phyloP scores from a whole-genome alignment of 2,888 invertebrate species.

The Cataglyphis livida region DNA sequence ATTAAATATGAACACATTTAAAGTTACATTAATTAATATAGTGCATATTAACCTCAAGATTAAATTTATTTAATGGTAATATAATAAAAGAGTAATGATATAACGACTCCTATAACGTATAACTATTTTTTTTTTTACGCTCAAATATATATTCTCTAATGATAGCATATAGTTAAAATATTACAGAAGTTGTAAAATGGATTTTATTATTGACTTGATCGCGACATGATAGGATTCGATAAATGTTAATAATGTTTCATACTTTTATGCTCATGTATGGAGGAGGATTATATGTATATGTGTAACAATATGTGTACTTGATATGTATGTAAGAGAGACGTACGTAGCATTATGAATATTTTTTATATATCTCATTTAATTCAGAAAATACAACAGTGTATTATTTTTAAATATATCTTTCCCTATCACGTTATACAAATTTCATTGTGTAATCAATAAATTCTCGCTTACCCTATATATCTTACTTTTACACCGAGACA shows the following conservation, averaged over 20 bases:
- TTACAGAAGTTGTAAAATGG: not conserved
- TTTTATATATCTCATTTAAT: constrained; percentile 54
- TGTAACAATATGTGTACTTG: constrained; percentile 47
- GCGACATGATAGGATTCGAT: not conserved
- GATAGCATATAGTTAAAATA: constrained; percentile 15
- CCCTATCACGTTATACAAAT: constrained; percentile 47
- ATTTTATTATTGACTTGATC: not conserved
- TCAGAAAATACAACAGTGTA: constrained; percentile 7
- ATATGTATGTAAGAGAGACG: constrained; percentile 34
- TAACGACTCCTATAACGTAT: not conserved
- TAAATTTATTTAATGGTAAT: not conserved
- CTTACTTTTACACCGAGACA: not conserved
- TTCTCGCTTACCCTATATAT: not conserved
- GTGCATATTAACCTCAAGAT: constrained; percentile 15
- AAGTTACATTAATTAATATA: constrained; percentile 1
- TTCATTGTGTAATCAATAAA: constrained; percentile 38
- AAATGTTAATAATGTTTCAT: not conserved
- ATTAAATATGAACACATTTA: not conserved
- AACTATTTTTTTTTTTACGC: constrained; percentile 8
- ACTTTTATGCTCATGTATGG: constrained; percentile 32
- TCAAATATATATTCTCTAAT: constrained; percentile 17
- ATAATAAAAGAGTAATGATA: not conserved
- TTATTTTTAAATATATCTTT: constrained; percentile 56
- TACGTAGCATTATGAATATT: constrained; percentile 39
- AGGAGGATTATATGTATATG: constrained; percentile 32